A percentile compares a stretch with the other conserved stretches of the same genome.
Evolutionary conservation across 2,113 vertebrate genomes (phyloP).

Genomic region (Corythornis cristatus): DNA sequence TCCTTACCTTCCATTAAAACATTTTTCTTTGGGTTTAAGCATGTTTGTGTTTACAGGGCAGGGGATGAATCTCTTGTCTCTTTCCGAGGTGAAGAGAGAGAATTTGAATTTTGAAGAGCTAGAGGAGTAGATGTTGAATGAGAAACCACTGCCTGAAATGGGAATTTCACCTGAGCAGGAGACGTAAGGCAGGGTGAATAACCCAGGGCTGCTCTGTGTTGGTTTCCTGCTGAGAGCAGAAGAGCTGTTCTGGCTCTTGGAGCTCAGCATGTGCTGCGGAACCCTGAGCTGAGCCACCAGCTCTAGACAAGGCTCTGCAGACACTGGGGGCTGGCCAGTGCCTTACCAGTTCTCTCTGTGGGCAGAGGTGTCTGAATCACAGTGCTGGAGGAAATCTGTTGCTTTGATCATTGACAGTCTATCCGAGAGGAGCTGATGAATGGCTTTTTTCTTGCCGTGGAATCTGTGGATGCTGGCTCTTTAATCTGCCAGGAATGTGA

Average conservation of each 20-base stretch:
- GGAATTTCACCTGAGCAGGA: background rate
- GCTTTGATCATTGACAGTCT: slow-evolving; percentile 24
- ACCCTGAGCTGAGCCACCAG: rapidly evolving
- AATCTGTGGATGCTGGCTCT: slow-evolving; percentile 44
- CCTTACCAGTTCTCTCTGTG: background rate
- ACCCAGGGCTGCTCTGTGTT: background rate
- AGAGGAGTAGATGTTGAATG: background rate
- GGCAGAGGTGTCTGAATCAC: background rate
- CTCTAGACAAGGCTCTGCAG: background rate
- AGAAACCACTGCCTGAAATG: background rate
- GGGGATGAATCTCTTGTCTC: background rate
- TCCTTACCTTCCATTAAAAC: background rate
- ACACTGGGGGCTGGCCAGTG: rapidly evolving
- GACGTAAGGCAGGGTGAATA: background rate
- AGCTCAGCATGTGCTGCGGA: rapidly evolving
- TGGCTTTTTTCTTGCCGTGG: slow-evolving; percentile 8
- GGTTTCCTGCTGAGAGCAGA: background rate
- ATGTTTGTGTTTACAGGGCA: background rate
- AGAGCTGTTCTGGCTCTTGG: background rate
- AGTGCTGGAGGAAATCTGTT: background rate
- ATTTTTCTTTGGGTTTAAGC: slow-evolving; percentile 8
- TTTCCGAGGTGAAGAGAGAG: background rate
- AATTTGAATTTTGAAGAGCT: background rate
- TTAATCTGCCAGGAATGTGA: slow-evolving; percentile 46
- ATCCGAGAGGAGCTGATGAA: slow-evolving; percentile 24